phyloP scores from a whole-genome alignment of 2,888 invertebrate species.

The Heterodera filipjevi region DNA sequence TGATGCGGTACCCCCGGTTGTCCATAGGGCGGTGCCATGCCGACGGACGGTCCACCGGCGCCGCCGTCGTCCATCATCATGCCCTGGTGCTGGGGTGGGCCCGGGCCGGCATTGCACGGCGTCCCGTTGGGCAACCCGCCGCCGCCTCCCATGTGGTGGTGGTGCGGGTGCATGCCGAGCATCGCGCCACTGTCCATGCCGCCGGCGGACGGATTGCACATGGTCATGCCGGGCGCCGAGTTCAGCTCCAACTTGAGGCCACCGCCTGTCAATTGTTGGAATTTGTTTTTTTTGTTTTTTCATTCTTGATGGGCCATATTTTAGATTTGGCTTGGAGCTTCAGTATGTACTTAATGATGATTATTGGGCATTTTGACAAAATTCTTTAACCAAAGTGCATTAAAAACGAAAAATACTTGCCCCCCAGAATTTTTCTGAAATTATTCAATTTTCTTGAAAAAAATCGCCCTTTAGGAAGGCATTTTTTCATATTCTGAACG shows the following conservation, averaged over 20 bases:
- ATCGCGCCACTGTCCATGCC: conserved; percentile 22
- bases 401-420: no score
- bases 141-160: background rate
- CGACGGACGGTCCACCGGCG: background rate
- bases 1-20: conserved; percentile 7
- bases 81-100: conserved; percentile 2
- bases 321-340: no score
- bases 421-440: no score
- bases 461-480: no score
- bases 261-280: background rate
- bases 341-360: no score
- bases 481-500: no score
- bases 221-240: conserved; percentile 16
- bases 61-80: conserved; percentile 21
- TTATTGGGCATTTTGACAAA: no score
- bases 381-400: no score
- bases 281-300: no score
- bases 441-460: no score
- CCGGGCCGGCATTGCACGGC: conserved; percentile 14
- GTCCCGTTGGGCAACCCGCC: conserved; percentile 26
- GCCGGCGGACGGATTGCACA: conserved; percentile 21
- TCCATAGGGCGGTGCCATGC: conserved; percentile 23
- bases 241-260: conserved; percentile 25
- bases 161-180: conserved; percentile 16
- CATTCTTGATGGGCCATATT: no score